Conservation (phyloP, 1,140 invertebrate genomes). For the Ceratina australensis region DNA sequence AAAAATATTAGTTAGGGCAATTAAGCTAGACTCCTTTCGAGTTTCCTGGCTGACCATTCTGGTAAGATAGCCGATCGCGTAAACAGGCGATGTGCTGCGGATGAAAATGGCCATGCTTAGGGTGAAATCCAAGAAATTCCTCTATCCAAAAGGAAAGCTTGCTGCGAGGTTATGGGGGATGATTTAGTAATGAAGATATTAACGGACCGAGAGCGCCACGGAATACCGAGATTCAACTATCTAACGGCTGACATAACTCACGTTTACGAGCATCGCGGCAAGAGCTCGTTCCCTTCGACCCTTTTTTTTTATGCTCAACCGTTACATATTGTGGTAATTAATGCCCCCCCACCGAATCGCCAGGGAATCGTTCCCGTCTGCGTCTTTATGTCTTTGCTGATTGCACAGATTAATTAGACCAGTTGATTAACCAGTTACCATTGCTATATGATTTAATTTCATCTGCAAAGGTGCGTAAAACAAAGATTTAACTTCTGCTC, state of each 20-base stretch:
- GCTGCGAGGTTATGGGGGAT: slow-evolving; percentile 57
- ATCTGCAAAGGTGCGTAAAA: too few relatives aligned
- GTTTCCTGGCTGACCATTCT: neutral
- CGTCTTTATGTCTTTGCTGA: slow-evolving; percentile 1
- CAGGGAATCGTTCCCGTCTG: slow-evolving; percentile 35
- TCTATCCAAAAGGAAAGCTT: slow-evolving; percentile 28
- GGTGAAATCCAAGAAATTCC: slow-evolving; percentile 58
- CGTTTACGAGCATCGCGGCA: slow-evolving; percentile 75
- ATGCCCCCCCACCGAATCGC: slow-evolving; percentile 37
- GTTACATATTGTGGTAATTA: slow-evolving; percentile 53
- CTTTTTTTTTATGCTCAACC: slow-evolving; percentile 36
- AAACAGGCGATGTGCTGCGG: slow-evolving; percentile 61
- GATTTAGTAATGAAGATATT: slow-evolving; percentile 80
- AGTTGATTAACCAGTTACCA: too few relatives aligned
- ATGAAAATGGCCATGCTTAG: slow-evolving; percentile 58
- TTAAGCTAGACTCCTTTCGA: too few relatives aligned
- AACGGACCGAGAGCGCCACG: slow-evolving; percentile 76
- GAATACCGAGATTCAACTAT: slow-evolving; percentile 80
- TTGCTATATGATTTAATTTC: too few relatives aligned
- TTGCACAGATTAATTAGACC: slow-evolving; percentile 7
- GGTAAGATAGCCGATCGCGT: slow-evolving; percentile 34
- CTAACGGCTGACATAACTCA: slow-evolving; percentile 78
- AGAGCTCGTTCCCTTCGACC: slow-evolving; percentile 52
- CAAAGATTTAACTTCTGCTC: too few relatives aligned
- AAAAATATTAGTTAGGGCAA: too few relatives aligned